Base-by-base conservation (phyloP, 2,888 invertebrate species). In the Fragum fragum region DNA sequence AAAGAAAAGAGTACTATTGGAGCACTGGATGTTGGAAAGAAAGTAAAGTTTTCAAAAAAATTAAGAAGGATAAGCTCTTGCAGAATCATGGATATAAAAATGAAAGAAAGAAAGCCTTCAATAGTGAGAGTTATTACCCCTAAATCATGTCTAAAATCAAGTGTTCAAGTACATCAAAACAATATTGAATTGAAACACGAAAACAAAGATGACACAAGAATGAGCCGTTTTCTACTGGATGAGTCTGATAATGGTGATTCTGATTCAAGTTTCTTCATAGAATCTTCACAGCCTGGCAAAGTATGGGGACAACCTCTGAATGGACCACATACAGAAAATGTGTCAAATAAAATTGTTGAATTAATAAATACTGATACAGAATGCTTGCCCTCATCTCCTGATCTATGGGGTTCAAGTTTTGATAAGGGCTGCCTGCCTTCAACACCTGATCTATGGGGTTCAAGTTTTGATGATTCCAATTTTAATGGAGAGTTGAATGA, bases 61-160 rank as follows among this genome's bases (percentile, higher is more conserved):
- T 63, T 85, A 26, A 68, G 80, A 53, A 70, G 78, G 29, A 77
- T 85, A 3, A 85, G 82, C 16, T 76, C 82, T 11, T 82, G 81
- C 39, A 72, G 82, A 61, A 32, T 85, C 6, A 85, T 85, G 73
- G 85, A 85, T 47, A 78, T 82, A 18, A 85, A 66, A 66, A 85
- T 85, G 85, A 76, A 68, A 73, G 26, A 80, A 21, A 79, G 74
- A 18, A 73, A n/a, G 47, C 26, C 42, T 42, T 1, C 23, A 14
- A 9, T 23, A 6, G 26, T n/a, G 14, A 26, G 9, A 7, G 14
- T 42, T 39, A 26, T 23, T 18, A 66, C 1, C 23, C 39, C 42
- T 16, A 66, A 66, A n/a, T 42, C 66, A 42, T 66, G 66, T 26
- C 66, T 66, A 0, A 66, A 66, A 32, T n/a, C 32, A 32, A 32